phyloP scores from a whole-genome alignment of 1,140 invertebrate species.

The Drosophila pruinosa region DNA sequence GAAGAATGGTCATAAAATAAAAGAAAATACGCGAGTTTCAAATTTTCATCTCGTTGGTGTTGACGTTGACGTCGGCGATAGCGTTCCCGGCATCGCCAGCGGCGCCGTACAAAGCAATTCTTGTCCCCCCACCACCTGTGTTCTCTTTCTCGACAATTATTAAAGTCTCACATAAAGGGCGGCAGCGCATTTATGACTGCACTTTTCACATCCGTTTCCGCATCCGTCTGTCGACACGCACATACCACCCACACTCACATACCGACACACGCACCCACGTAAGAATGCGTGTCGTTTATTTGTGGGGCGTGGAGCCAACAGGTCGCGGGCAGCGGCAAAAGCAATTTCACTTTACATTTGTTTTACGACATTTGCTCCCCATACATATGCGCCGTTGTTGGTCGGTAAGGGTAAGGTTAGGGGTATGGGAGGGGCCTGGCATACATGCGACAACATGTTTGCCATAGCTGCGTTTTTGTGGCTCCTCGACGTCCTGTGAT shows the following conservation, averaged over 20 bases:
- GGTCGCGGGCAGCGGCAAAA: constrained; percentile 66
- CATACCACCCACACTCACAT: constrained; percentile 12
- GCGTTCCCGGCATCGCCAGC: background rate
- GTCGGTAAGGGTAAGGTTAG: constrained; percentile 5
- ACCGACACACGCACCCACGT: constrained; percentile 7
- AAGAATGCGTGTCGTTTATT: constrained; percentile 40
- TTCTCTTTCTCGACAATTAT: constrained; percentile 63
- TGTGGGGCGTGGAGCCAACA: constrained; percentile 44
- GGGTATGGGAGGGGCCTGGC: constrained; percentile 6
- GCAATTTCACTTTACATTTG: constrained; percentile 81
- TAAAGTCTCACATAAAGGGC: constrained; percentile 74
- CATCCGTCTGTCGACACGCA: constrained; percentile 66
- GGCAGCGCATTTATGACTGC: constrained; percentile 78
- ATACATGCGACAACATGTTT: constrained; percentile 39
- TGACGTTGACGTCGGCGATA: constrained; percentile 2
- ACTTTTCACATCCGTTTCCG: constrained; percentile 81
- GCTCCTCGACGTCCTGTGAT: constrained; percentile 33
- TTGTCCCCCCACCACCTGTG: background rate
- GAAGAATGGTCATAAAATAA: constrained; percentile 65
- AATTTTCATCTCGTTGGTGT: constrained; percentile 65
- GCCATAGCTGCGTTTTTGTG: constrained; percentile 49
- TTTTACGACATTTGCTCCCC: constrained; percentile 76
- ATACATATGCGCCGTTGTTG: constrained; percentile 44
- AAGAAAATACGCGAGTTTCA: constrained; percentile 73
- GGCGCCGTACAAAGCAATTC: constrained; percentile 21